phyloP scores from a whole-genome alignment of 2,888 invertebrate species.

The Cataglyphis altisquamis region DNA sequence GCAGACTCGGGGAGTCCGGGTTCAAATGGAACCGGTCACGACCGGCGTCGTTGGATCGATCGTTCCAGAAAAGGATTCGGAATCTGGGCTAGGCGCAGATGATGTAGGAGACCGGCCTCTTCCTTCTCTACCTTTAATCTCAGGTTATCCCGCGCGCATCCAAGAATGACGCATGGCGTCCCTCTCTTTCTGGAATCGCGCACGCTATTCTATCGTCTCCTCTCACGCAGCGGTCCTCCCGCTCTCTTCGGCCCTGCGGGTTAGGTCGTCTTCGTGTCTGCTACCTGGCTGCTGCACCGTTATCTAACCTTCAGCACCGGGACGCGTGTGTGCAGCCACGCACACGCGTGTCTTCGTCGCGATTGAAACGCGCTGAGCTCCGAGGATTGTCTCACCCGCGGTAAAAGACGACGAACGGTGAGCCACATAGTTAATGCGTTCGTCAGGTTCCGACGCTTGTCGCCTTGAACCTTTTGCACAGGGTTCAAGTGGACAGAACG shows the following conservation, averaged over 20 bases:
- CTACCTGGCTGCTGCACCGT: slow-evolving; percentile 83
- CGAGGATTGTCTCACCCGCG: slow-evolving; percentile 46
- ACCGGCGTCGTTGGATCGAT: slow-evolving; percentile 61
- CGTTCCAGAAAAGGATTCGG: slow-evolving; percentile 63
- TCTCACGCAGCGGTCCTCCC: slow-evolving; percentile 53
- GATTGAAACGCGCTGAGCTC: slow-evolving; percentile 63
- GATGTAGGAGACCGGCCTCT: slow-evolving; percentile 26
- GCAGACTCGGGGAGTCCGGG: slow-evolving; percentile 67
- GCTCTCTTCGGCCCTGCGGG: slow-evolving; percentile 63
- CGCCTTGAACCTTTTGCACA: slow-evolving; percentile 67
- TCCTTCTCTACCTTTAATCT: slow-evolving; percentile 38
- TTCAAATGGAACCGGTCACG: slow-evolving; percentile 82
- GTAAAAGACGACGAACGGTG: slow-evolving; percentile 46
- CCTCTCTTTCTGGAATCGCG: slow-evolving; percentile 52
- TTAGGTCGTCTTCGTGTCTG: slow-evolving; percentile 81
- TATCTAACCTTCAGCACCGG: slow-evolving; percentile 82
- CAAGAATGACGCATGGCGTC: slow-evolving; percentile 30
- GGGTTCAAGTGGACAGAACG: slow-evolving; percentile 60
- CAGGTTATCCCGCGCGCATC: slow-evolving; percentile 32
- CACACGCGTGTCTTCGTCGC: slow-evolving; percentile 65
- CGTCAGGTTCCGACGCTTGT: slow-evolving; percentile 55
- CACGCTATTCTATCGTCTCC: slow-evolving; percentile 55
- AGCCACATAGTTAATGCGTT: slow-evolving; percentile 49
- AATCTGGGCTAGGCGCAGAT: slow-evolving; percentile 71
- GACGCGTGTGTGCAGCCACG: slow-evolving; percentile 63